These are phyloP conservation scores for Aulostomus chinensis DNA, from an alignment of 2,797 vertebrate species.

Conservation along the genomic window DNA sequence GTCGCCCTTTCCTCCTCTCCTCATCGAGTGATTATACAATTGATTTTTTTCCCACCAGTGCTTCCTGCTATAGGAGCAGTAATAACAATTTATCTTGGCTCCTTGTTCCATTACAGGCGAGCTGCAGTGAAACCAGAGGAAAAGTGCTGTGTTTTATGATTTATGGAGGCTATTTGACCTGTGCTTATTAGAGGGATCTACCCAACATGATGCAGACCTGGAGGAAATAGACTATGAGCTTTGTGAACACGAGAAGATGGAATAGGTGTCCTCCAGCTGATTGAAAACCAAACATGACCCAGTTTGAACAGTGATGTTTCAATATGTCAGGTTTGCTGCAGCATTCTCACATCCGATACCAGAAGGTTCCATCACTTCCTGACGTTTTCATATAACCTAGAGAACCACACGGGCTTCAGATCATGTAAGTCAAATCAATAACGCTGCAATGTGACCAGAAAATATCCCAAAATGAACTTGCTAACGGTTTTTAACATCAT, in stretches of 20 bases:
- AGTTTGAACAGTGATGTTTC: too few species aligned
- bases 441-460: too few species aligned
- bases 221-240: constrained; percentile 67
- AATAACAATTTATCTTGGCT: constrained; percentile 84
- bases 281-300: too few species aligned
- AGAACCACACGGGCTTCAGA: too few species aligned
- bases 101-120: constrained; percentile 78
- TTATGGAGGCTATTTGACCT: constrained; percentile 81
- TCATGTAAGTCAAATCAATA: too few species aligned
- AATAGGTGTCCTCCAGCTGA: constrained; percentile 32
- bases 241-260: constrained; percentile 50
- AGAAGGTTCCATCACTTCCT: too few species aligned
- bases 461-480: too few species aligned
- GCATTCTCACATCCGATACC: too few species aligned
- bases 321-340: too few species aligned
- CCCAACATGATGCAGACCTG: constrained; percentile 66
- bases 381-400: too few species aligned
- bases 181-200: constrained; percentile 79
- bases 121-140: constrained; percentile 69
- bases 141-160: constrained; percentile 78
- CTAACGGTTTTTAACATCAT: too few species aligned
- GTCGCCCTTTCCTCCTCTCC: constrained; percentile 73
- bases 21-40: constrained; percentile 81
- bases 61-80: constrained; percentile 72
- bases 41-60: constrained; percentile 70